Evolutionary conservation across 2,888 invertebrate genomes (phyloP), one percentile per base, ranked within the genome.

Genomic region (Acronicta alni): DNA sequence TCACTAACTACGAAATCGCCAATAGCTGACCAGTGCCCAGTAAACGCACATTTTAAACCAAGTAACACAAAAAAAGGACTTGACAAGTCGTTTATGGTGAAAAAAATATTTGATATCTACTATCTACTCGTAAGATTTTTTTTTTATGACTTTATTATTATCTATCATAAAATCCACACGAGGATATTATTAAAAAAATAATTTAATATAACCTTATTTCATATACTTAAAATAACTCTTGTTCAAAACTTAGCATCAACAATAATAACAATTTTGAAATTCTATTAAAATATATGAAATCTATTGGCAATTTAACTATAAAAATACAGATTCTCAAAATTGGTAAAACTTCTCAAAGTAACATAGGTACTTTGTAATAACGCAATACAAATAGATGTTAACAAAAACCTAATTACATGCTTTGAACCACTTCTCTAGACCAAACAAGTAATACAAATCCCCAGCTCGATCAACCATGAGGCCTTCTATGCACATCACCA

Each of bases 401-500:
- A 83, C 81, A 87, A 87, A 88, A 88, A 89, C 70, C 76, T 89
- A 88, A 89, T 90, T 89, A 89, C 84, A 81, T 75, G 77, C 72
- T 80, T 74, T 67, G 75, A 86, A 78, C 81, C 79, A 87, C 89
- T 89, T 89, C 89, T 86, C 86, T 86, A 83, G 81, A 82, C 84
- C 77, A 82, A 88, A 88, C 87, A 84, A 84, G 84, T 87, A 84
- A 85, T 87, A 90, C 87, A 86, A 89, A 91, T 90, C 90, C 90
- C 83, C 70, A 86, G 87, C 84, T 89, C 89, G 89, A 91, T 92
- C 90, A 89, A 89, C 86, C 86, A 84, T 85, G 88, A 86, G 87
- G 86, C 87, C 85, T 88, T 82, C 82, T 83, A 81, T 82, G 83
- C 82, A 84, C 83, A 86, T 83, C 83, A 83, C 83, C 81, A 80